Percentiles rank a stretch among this genome's conserved stretches.
These are phyloP conservation scores for Drosophila truncata DNA, from an alignment of 1,140 invertebrate genomes.

Conservation along the genomic window DNA sequence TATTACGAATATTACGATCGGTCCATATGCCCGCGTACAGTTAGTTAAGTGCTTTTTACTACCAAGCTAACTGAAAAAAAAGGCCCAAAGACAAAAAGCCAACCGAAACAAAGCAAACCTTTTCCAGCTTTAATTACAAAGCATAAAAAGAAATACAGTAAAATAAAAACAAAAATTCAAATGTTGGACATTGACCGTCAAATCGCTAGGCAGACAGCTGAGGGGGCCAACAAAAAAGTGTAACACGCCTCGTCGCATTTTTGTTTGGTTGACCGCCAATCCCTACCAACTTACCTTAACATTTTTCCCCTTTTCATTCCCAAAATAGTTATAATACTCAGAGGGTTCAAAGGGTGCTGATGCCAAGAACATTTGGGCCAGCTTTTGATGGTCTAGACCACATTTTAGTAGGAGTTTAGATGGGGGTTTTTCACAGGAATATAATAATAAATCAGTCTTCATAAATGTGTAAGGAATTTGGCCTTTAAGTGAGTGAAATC, in stretches of 20 bases:
- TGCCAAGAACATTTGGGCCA: slow-evolving; percentile 18
- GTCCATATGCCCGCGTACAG: slow-evolving; percentile 38
- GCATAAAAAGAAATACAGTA: slow-evolving; percentile 49
- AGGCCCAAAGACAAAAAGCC: slow-evolving; percentile 24
- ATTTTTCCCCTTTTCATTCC: not conserved
- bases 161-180: slow-evolving; percentile 12
- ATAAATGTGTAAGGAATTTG: slow-evolving; percentile 1
- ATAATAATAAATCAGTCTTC: not conserved
- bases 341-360: slow-evolving; percentile 8
- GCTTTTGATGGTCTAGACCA: slow-evolving; percentile 7
- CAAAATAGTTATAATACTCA: not conserved
- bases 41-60: slow-evolving; percentile 50
- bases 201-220: slow-evolving; percentile 2
- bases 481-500: not conserved
- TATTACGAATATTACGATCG: slow-evolving; percentile 39
- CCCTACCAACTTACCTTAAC: slow-evolving; percentile 4
- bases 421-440: not conserved
- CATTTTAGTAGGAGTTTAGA: not conserved
- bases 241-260: slow-evolving; percentile 49
- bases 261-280: slow-evolving; percentile 22
- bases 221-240: slow-evolving; percentile 37
- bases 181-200: slow-evolving; percentile 51
- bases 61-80: slow-evolving; percentile 1
- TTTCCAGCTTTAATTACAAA: slow-evolving; percentile 47
- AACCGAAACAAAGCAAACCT: slow-evolving; percentile 40